Evolutionary conservation across 2,113 vertebrate species (phyloP), one percentile per base, ranked within the genome.

Genomic region (Antechinus stuartii): DNA sequence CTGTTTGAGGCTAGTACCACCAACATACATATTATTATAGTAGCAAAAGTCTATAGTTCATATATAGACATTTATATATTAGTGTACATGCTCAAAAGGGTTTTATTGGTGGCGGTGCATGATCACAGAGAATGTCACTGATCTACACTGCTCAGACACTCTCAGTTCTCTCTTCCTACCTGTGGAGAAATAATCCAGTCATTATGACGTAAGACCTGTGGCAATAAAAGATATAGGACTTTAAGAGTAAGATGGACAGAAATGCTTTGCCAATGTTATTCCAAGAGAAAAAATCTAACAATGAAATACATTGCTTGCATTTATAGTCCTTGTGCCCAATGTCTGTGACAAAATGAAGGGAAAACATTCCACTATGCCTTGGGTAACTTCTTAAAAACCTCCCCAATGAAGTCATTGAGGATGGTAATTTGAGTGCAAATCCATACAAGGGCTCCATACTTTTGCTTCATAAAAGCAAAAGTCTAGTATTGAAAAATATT

Each of bases 361-460:
- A 98, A 99, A 99, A 98, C 98, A 98, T 98, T 98, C 98, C 97
- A 98, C 98, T 98, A 98, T 97, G 98, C 98, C 98, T 98, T 98
- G 98, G 97, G 98, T 99, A 98, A 98, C 98, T 98, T 98, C 98
- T 98, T 98, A 98, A 98, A 98, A 97, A 98, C 97, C 98, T 42
- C 98, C 98, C 98, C 98, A 97, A 94, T 92, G 98, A 98, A 99
- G 98, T 98, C 97, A 98, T 98, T 98, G 98, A 97, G 95, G 98
- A 97, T 96, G 98, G 98, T 97, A 98, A 98, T 98, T 98, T 98
- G 98, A 98, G 98, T 98, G 97, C 98, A 98, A 98, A 98, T 98
- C 98, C 95, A 98, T 54, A 96, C 94, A 96, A 97, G 93, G 56
- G 89, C 97, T 98, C 95, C 91, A 96, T 96, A 91, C 96, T 96